These are phyloP conservation scores for Clangula hyemalis DNA, from an alignment of 2,797 vertebrate species.

Conservation along the genomic window DNA sequence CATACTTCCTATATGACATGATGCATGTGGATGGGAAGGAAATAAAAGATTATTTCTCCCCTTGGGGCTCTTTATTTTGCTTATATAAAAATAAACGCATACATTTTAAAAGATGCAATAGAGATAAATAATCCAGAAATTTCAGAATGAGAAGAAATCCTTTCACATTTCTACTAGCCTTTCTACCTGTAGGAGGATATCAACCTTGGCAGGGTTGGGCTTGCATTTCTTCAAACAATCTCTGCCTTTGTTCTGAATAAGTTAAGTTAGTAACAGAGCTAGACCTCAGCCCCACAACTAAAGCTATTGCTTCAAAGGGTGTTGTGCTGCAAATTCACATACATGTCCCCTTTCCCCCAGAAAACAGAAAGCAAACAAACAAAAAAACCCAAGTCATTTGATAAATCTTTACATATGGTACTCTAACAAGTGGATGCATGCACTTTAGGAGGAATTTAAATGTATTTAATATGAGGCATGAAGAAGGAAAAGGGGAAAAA, in stretches of 20 bases:
- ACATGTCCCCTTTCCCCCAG: neutral
- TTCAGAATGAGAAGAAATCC: neutral
- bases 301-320: conserved; percentile 52
- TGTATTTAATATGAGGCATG: conserved; percentile 43
- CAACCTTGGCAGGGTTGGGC: neutral
- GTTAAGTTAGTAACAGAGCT: conserved; percentile 20
- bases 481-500: conserved; percentile 24
- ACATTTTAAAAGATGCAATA: neutral
- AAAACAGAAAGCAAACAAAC: conserved; percentile 62
- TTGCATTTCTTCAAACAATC: neutral
- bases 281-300: conserved; percentile 48
- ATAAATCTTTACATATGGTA: conserved; percentile 19
- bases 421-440: conserved; percentile 30
- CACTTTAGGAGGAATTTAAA: conserved; percentile 63
- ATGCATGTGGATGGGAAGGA: neutral
- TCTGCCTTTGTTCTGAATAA: conserved; percentile 40
- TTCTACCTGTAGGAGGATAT: neutral
- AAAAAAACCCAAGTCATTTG: neutral
- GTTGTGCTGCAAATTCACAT: neutral
- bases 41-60: neutral
- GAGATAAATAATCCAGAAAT: neutral
- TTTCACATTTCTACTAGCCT: neutral
- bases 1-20: neutral
- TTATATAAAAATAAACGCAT: neutral
- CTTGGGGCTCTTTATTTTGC: neutral